These are phyloP conservation scores for Metaphire vulgaris DNA, from an alignment of 1,140 invertebrate genomes.

Conservation along the genomic window DNA sequence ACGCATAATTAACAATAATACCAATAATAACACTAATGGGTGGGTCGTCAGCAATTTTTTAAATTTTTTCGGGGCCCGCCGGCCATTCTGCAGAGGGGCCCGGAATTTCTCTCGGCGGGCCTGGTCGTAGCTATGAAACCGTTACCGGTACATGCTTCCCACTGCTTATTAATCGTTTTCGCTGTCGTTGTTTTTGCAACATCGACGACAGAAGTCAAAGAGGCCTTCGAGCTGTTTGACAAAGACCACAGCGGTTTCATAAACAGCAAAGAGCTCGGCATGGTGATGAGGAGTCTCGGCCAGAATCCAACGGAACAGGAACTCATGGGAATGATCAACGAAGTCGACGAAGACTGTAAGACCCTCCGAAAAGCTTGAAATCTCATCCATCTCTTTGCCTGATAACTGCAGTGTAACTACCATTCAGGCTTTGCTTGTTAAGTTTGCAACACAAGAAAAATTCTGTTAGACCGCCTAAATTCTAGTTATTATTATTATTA, in stretches of 20 bases:
- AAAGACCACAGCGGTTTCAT: conserved; percentile 31
- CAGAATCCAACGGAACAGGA: conserved; percentile 31
- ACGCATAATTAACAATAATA: no score
- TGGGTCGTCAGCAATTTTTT: background rate
- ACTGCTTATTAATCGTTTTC: background rate
- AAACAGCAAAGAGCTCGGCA: conserved; percentile 29
- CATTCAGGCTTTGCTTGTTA: no score
- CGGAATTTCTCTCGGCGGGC: no score
- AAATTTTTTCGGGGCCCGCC: no score
- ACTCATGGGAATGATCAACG: conserved; percentile 31
- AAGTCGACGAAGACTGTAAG: conserved; percentile 27
- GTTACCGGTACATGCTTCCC: background rate
- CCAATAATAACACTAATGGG: no score
- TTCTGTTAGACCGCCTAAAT: no score
- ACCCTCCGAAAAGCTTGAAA: no score
- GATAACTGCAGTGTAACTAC: no score
- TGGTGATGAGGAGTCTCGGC: conserved; percentile 31
- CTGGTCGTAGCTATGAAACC: background rate
- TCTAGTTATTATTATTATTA: no score
- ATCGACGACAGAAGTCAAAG: conserved; percentile 25
- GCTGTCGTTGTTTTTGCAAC: background rate
- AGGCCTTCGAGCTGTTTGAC: conserved; percentile 32
- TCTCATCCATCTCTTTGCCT: no score
- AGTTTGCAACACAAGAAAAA: no score
- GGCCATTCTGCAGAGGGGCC: no score